Base-by-base conservation (phyloP, 1,140 invertebrate genomes). In the Macrocentrus cingulum region DNA sequence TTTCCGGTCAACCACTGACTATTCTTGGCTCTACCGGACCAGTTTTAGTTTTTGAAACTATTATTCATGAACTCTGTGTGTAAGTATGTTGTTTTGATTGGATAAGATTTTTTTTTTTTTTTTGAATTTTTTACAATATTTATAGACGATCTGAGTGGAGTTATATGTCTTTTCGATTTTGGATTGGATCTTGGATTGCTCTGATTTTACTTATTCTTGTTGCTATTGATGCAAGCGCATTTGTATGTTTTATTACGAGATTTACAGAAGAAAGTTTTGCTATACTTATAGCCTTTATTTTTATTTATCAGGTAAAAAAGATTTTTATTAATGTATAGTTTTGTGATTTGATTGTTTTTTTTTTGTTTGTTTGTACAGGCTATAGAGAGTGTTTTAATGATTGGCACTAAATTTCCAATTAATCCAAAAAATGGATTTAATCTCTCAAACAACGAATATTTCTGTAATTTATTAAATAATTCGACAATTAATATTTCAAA, bases 241-340 rank as follows among this genome's bases (percentile, higher is more conserved):
- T 98, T 53, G 97, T 99, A n/a, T 98, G 95, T 72, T 99, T 96
- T 74, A 99, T 99, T 59, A 99, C 97, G 2, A 88, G 97, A 65
- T 99, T 99, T 75, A 99, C 97, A 0, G 97, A 99, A 81, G 97
- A 99, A 81, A 98, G 97, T 75, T 99, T 99, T 79, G 97, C 97
- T 15, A 95, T 94, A 0, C 82, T 99, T 5, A 99, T 99, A 69
- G 97, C 97, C 1, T 91, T 99, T 63, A 99, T 99, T 71, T 99
- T 99, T 79, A 97, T 99, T 72, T 95, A 94, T 74, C 98, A 99
- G 85, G 94, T 96, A 74, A 52, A 19, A 32, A 59, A 45, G 16
- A 13, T 32, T 34, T 34, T 34, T 34, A 34, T 34, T 34, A 34
- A 34, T 9, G 1, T 34, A n/a, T n/a, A n/a, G n/a, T n/a, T n/a